phyloP scores from a whole-genome alignment of 2,113 vertebrate genomes.

The Poeciliopsis prolifica region DNA sequence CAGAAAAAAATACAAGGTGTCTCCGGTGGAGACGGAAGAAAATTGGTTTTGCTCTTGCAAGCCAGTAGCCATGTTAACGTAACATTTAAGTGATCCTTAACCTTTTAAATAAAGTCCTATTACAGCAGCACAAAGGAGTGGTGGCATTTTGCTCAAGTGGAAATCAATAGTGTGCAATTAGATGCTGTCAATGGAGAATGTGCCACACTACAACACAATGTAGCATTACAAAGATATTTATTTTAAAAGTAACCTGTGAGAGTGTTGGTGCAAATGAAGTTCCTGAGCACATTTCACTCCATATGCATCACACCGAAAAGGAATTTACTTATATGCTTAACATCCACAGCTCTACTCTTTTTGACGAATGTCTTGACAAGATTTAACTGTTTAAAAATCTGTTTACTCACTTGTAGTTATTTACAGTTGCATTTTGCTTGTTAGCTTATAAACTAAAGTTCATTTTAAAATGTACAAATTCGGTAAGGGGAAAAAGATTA shows the following conservation, averaged over 20 bases:
- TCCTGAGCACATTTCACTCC: neutral
- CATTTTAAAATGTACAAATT: too few species aligned
- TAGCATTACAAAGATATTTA: slow-evolving; percentile 33
- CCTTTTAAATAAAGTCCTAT: slow-evolving; percentile 36
- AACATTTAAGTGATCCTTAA: slow-evolving; percentile 28
- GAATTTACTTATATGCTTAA: neutral
- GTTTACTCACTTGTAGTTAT: too few species aligned
- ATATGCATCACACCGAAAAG: too few species aligned
- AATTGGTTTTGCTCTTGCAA: neutral
- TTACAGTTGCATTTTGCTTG: too few species aligned
- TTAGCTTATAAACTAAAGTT: too few species aligned
- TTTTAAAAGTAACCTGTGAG: slow-evolving; percentile 13
- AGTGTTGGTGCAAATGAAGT: neutral
- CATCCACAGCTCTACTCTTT: too few species aligned
- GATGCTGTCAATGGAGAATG: slow-evolving; percentile 24
- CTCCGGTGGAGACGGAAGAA: neutral
- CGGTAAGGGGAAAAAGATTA: too few species aligned
- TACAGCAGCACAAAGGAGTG: slow-evolving; percentile 28
- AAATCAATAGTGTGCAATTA: slow-evolving; percentile 63
- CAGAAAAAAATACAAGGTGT: neutral
- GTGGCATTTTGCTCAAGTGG: slow-evolving; percentile 52
- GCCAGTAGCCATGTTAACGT: slow-evolving; percentile 10
- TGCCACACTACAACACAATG: slow-evolving; percentile 28
- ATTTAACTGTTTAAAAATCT: too few species aligned
- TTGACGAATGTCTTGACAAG: too few species aligned